These are phyloP conservation scores for Cygnus buccinator DNA, from an alignment of 2,113 vertebrate species.

Conservation along the genomic window DNA sequence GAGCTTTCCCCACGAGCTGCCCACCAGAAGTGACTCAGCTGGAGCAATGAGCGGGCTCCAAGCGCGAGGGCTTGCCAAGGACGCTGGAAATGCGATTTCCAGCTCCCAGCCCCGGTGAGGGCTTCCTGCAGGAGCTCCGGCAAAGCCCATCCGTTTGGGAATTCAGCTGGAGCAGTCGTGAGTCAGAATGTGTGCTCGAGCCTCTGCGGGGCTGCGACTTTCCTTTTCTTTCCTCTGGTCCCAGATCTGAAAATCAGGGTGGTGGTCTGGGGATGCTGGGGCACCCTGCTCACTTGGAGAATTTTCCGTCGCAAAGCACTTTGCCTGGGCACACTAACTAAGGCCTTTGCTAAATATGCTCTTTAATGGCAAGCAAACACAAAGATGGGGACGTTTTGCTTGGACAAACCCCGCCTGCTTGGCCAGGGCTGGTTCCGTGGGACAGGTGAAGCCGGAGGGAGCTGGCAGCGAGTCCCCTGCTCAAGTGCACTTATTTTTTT, in stretches of 20 bases:
- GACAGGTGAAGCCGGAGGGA: neutral
- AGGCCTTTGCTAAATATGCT: neutral
- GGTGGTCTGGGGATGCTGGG: neutral
- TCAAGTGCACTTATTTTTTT: neutral
- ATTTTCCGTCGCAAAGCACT: neutral
- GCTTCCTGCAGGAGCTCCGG: neutral
- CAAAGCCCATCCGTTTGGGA: neutral
- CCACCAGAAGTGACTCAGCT: neutral
- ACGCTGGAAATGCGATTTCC: neutral
- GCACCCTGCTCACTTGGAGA: no score
- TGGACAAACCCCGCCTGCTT: neutral
- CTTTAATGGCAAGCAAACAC: neutral
- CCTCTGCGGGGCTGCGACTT: neutral
- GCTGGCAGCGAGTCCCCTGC: no score
- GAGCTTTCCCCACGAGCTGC: neutral
- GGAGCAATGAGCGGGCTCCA: neutral
- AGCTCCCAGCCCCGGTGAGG: neutral
- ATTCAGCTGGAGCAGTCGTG: neutral
- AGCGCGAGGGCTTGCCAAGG: neutral
- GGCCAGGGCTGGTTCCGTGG: neutral
- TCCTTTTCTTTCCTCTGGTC: neutral
- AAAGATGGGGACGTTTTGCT: neutral
- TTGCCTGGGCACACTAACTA: neutral
- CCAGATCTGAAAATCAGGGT: neutral
- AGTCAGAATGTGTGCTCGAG: neutral